Evolutionary conservation across 2,888 invertebrate species (phyloP), one percentile per base, ranked within the genome.

Genomic region (Carabus problematicus): DNA sequence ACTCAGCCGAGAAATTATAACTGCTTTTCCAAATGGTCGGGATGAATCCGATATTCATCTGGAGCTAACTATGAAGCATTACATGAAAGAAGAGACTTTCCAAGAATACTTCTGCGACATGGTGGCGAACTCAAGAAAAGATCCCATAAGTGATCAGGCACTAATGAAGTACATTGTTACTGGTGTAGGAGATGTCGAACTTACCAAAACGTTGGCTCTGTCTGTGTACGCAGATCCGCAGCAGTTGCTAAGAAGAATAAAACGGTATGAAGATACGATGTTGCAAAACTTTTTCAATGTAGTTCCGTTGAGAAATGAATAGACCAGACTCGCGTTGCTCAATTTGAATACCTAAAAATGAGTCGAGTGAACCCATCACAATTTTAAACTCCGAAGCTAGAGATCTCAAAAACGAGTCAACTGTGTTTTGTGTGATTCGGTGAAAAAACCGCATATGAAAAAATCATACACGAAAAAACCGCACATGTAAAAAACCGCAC

Each of bases 91-190:
- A 42, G 70, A 70, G 47, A 42, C 58, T 9, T 64, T 54, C 47
- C 58, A 70, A 49, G 39, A 58, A 54, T 70, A 70, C 19, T 56
- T 70, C 9, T 70, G 58, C 42, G 55, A 70, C 12, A 64, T 70
- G 70, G 64, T 47, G 59, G 70, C 70, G 29, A 64, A 49, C 11
- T 56, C 70, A 8, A 59, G 40, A 45, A 70, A 70, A 64, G 70
- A 64, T n/a, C 12, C 19, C 12, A 19, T 64, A 16, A 64, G 58
- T 49, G 58, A 64, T 9, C 52, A 29, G 39, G 39, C 70, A 19
- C 18, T 70, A 56, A n/a, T 64, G 29, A 70, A 70, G 58, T 70
- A 70, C 55, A 68, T 66, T 68, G 29, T 54, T 8, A 54, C 16
- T 11, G 16, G 54, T 12, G 14, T 9, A 4, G 54, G 54, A 12